Evolutionary conservation across 2,888 invertebrate species (phyloP).

Genomic region (Petrolisthes cinctipes): DNA sequence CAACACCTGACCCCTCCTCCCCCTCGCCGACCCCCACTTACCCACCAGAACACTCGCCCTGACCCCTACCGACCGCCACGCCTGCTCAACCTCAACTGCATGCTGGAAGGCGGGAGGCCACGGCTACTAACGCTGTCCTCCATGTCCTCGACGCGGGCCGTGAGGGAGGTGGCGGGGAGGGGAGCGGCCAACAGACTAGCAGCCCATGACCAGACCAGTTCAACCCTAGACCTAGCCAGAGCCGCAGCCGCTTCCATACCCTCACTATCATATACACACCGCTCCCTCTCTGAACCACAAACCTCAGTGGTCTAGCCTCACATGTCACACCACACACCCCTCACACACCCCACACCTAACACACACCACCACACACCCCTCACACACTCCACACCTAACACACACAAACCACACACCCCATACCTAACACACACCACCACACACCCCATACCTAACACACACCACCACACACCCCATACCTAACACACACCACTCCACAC

Average conservation of each 20-base stretch:
- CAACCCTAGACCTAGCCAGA: conserved; percentile 58
- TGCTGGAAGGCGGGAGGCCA: conserved; percentile 55
- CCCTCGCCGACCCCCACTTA: conserved; percentile 21
- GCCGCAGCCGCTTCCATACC: conserved; percentile 46
- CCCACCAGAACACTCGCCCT: conserved; percentile 33
- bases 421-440: neutral
- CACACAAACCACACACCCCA: neutral
- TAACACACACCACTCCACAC: neutral
- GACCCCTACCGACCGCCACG: conserved; percentile 31
- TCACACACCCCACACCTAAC: neutral
- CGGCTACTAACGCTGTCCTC: conserved; percentile 51
- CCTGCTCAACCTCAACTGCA: conserved; percentile 38
- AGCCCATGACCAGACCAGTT: conserved; percentile 56
- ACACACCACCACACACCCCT: neutral
- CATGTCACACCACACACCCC: neutral
- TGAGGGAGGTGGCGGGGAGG: conserved; percentile 42
- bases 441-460: neutral
- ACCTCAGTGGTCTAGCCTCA: conserved; percentile 42
- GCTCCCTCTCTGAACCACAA: conserved; percentile 51
- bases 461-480: neutral
- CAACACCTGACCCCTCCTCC: conserved; percentile 18
- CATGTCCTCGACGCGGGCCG: conserved; percentile 45
- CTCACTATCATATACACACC: conserved; percentile 36
- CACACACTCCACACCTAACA: neutral
- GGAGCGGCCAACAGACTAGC: conserved; percentile 60